A percentile compares a stretch with the other conserved stretches of the same genome.
Conservation (phyloP, 2,888 invertebrate genomes). For the Metopia argyrocephala region DNA sequence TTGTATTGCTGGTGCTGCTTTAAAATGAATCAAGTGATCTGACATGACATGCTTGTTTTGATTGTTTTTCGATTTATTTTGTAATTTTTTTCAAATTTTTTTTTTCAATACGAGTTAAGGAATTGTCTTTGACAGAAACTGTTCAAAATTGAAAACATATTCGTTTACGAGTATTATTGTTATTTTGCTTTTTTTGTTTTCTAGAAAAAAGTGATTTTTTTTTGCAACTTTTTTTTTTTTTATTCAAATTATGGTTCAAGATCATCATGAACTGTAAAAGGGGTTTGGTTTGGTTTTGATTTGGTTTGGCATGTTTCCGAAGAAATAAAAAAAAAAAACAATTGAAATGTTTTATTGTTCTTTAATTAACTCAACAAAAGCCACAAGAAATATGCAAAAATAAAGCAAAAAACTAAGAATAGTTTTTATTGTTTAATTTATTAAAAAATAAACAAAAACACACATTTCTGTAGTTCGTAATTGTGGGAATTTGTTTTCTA, state of each 20-base stretch:
- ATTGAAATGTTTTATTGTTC: conserved; percentile 9
- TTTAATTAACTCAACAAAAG: conserved; percentile 7
- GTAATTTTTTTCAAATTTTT: conserved; percentile 20
- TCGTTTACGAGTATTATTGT: not conserved
- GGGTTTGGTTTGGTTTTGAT: conserved; percentile 9
- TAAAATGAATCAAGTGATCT: conserved; percentile 43
- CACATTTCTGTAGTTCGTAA: not conserved
- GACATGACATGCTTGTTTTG: conserved; percentile 27
- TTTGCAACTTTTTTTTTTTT: not conserved
- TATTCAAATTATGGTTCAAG: conserved; percentile 45
- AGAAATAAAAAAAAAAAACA: not conserved
- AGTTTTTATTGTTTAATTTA: not conserved
- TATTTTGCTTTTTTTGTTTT: not conserved
- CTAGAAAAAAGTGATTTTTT: not conserved
- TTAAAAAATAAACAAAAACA: not conserved
- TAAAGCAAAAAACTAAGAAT: not conserved
- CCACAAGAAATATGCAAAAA: not conserved
- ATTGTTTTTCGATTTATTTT: conserved; percentile 27
- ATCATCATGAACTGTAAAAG: conserved; percentile 19
- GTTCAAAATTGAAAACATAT: conserved; percentile 21
- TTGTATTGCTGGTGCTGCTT: not conserved
- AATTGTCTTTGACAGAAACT: not conserved
- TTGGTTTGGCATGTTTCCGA: conserved; percentile 9
- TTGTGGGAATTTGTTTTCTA: not conserved
- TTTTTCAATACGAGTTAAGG: conserved; percentile 14